Percentiles rank a stretch among this genome's conserved stretches.
Conservation (phyloP, 1,140 invertebrate genomes). For the Caenorhabditis remanei region DNA sequence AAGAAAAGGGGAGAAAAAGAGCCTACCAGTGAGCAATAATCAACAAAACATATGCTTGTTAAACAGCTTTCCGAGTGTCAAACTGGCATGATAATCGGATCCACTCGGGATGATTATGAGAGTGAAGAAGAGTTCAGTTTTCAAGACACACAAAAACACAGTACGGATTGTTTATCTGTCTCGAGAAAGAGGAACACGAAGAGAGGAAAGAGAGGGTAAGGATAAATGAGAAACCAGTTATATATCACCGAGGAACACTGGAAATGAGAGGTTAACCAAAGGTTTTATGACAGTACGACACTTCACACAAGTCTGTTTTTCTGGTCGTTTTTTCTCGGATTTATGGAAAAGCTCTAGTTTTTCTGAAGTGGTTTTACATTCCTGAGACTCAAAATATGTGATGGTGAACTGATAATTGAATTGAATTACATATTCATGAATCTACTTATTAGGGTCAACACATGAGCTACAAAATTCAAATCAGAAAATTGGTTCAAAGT, state of each 20-base stretch:
- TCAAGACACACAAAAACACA: background rate
- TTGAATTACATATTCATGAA: too few species aligned
- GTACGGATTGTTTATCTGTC: too few species aligned
- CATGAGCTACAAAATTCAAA: too few species aligned
- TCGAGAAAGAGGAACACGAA: background rate
- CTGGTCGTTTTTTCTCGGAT: background rate
- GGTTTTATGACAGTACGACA: conserved; percentile 36
- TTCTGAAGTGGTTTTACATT: background rate
- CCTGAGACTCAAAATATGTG: too few species aligned
- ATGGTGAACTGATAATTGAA: too few species aligned
- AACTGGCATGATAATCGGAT: conserved; percentile 47
- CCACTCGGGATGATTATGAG: conserved; percentile 5
- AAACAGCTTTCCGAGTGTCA: conserved; percentile 48
- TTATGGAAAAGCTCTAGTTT: background rate
- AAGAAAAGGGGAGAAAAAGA: background rate
- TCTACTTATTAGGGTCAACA: too few species aligned
- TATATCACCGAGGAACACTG: background rate
- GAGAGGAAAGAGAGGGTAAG: background rate
- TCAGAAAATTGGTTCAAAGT: too few species aligned
- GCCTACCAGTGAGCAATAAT: conserved; percentile 27
- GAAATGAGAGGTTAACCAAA: conserved; percentile 3
- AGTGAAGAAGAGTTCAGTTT: background rate
- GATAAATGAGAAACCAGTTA: conserved; percentile 14
- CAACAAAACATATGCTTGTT: conserved; percentile 54
- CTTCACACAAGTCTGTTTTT: conserved; percentile 1